These are phyloP conservation scores for Globodera rostochiensis DNA, from an alignment of 1,140 invertebrate species.

Conservation along the genomic window DNA sequence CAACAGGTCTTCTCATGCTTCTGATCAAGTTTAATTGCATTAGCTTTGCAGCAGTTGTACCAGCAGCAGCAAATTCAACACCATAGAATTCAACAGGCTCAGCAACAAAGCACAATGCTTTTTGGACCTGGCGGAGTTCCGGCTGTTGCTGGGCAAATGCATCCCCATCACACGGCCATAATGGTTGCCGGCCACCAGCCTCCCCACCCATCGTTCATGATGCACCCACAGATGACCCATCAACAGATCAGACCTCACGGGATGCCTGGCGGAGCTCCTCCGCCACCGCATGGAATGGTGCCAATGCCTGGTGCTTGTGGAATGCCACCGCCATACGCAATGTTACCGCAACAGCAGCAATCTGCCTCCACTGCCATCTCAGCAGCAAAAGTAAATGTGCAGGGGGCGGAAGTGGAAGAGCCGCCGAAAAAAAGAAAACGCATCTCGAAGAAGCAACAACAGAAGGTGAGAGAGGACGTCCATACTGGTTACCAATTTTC, in stretches of 20 bases:
- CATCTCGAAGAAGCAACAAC: constrained; percentile 40
- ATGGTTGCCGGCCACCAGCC: constrained; percentile 1
- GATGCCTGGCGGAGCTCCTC: constrained; percentile 8
- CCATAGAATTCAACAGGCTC: constrained; percentile 26
- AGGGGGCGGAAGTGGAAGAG: constrained; percentile 17
- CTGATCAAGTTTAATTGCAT: not conserved
- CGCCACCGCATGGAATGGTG: not conserved
- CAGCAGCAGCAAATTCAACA: constrained; percentile 27
- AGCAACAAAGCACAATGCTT: constrained; percentile 19
- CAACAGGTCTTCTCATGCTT: not conserved
- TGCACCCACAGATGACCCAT: constrained; percentile 8
- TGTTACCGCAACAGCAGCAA: not conserved
- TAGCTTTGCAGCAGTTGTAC: constrained; percentile 22
- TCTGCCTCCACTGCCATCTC: not conserved
- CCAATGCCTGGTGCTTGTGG: not conserved
- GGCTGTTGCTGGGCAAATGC: constrained; percentile 19
- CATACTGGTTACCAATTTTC: not conserved
- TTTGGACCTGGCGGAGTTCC: constrained; percentile 11
- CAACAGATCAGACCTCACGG: constrained; percentile 21
- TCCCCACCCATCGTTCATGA: not conserved
- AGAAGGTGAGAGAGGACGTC: constrained; percentile 8
- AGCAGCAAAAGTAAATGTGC: constrained; percentile 13
- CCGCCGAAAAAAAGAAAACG: constrained; percentile 42
- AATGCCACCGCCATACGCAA: constrained; percentile 17
- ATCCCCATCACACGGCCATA: not conserved